Percentiles rank a stretch among this genome's conserved stretches.
phyloP scores from a whole-genome alignment of 2,113 vertebrate genomes.

The Speoplatyrhinus poulsoni region DNA sequence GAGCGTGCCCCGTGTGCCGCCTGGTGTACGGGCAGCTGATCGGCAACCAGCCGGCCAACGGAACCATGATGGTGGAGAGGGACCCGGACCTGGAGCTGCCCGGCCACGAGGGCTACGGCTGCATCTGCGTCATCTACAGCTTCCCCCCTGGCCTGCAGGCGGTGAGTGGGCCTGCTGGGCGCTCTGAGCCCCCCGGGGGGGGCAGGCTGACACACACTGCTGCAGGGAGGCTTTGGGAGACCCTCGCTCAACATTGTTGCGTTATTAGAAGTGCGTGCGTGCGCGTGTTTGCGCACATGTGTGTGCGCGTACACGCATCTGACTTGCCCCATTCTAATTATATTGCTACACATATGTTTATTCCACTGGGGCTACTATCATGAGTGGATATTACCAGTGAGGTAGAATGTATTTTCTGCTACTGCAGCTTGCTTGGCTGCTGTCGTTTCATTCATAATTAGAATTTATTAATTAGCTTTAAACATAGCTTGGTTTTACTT shows the following conservation, averaged over 20 bases:
- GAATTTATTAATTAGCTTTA: no score
- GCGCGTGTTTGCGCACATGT: no score
- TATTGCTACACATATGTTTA: background rate
- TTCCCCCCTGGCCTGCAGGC: slow-evolving; percentile 90
- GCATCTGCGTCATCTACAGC: slow-evolving; percentile 95
- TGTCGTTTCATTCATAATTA: no score
- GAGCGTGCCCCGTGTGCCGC: slow-evolving; percentile 91
- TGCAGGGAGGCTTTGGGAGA: no score
- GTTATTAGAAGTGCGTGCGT: no score
- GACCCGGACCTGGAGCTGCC: slow-evolving; percentile 87
- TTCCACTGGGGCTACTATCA: background rate
- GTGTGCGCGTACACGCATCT: no score
- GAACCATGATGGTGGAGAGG: slow-evolving; percentile 90
- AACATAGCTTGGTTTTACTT: background rate
- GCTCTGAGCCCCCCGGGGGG: no score
- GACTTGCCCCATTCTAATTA: background rate
- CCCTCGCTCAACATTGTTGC: no score
- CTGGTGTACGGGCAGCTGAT: slow-evolving; percentile 91
- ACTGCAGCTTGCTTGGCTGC: no score
- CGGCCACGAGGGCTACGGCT: slow-evolving; percentile 90
- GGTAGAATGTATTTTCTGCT: no score
- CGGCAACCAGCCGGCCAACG: slow-evolving; percentile 92
- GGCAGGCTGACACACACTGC: no score
- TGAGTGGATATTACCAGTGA: no score
- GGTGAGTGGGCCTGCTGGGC: slow-evolving; percentile 75